phyloP scores from a whole-genome alignment of 2,113 vertebrate genomes.

The Junco hyemalis region DNA sequence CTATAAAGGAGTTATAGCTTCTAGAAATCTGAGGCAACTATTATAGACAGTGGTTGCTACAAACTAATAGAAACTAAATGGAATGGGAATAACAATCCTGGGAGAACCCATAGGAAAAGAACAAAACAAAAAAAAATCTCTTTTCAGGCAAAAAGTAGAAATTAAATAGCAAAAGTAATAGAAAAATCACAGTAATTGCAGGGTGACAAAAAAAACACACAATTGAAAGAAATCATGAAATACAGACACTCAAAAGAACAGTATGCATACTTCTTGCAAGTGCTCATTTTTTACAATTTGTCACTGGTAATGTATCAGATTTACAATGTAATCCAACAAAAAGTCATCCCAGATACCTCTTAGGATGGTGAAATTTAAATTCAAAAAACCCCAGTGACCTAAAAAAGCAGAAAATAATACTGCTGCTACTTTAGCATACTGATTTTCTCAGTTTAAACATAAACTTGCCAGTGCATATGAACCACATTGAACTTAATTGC shows the following conservation, averaged over 20 bases:
- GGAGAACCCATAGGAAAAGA: background rate
- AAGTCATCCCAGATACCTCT: background rate
- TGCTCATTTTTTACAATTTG: background rate
- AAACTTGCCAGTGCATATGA: background rate
- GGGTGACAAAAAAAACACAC: background rate
- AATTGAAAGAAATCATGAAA: background rate
- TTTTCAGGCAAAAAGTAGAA: background rate
- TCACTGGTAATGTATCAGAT: background rate
- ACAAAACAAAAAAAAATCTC: background rate
- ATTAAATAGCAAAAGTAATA: background rate
- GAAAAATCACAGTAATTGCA: background rate
- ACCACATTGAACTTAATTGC: background rate
- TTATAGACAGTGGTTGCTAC: background rate
- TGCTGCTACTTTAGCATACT: background rate
- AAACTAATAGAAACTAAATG: conserved; percentile 27
- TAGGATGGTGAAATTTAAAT: background rate
- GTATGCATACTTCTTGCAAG: background rate
- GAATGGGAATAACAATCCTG: background rate
- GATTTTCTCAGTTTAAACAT: background rate
- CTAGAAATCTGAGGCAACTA: background rate
- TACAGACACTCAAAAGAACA: background rate
- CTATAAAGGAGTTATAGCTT: conserved; percentile 23
- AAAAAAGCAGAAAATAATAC: background rate
- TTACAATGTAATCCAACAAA: background rate
- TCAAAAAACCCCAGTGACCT: fast-evolving